Base-by-base conservation (phyloP, 2,797 vertebrate genomes). In the Simalia tracyae region DNA sequence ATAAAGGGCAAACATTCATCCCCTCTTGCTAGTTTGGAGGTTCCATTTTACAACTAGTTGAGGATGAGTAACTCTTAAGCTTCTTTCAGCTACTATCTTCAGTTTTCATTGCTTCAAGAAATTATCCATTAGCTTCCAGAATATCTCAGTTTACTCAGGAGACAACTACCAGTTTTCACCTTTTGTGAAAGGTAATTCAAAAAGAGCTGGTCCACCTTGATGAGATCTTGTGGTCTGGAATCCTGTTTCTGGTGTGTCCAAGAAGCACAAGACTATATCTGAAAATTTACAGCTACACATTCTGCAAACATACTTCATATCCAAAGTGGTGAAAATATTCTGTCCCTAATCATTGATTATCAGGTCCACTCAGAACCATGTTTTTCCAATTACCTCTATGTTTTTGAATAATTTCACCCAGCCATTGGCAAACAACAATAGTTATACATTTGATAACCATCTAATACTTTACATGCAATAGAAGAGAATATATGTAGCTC, bases 101-200 rank as follows among this genome's bases (percentile, higher is more conserved):
- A 42, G 76, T 28, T 93, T 31, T 94, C 84, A 64, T 46, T 93
- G 84, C 92, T 91, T 84, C 42, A 92, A 94, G 89, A 95, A 94
- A 24, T 87, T 84, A 93, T 92, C 19, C 86, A 0, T 89, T 94
- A 93, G 91, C 85, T 91, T 11, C 88, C 61, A 90, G 81, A 86
- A 91, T 63, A 94, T 93, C 36, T 89, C 86, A 87, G 31, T 87
- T 92, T 87, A 84, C 60, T 87, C 84, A 89, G 90, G 90, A 81
- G 91, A 96, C 90, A 90, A 88, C 72, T 90, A 94, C 92, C 59
- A 87, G 86, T 86, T 96, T 94, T 92, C 92, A 92, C 31, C 92
- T 93, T 91, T 91, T 90, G 93, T 36, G 19, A 24, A 90, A 28
- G 93, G 87, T 91, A 24, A 92, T 93, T 96, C 63, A 93, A 92